A percentile compares a stretch with the other conserved stretches of the same genome.
Evolutionary conservation across 2,888 invertebrate genomes (phyloP).

Genomic region (Acanthosepion pharaonis): DNA sequence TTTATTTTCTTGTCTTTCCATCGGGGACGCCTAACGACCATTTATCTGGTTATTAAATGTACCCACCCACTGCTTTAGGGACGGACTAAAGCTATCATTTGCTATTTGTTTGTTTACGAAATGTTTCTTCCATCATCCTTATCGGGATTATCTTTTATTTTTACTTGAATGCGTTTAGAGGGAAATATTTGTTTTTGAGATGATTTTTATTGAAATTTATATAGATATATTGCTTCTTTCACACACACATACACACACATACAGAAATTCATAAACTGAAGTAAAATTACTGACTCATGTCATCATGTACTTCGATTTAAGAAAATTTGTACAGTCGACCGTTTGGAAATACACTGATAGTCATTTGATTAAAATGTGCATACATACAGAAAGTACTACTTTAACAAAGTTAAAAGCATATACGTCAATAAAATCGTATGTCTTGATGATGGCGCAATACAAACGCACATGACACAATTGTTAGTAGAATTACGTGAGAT

Average conservation of each 20-base stretch:
- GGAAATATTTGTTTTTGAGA: neutral
- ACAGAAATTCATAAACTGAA: too few relatives aligned
- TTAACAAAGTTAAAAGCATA: too few relatives aligned
- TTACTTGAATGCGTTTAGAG: neutral
- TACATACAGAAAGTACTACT: too few relatives aligned
- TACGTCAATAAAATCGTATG: too few relatives aligned
- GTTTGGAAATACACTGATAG: too few relatives aligned
- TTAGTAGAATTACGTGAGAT: too few relatives aligned
- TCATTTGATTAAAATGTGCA: too few relatives aligned
- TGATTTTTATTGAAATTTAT: neutral
- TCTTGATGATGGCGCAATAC: too few relatives aligned
- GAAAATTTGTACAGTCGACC: too few relatives aligned
- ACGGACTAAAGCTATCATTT: constrained; percentile 10
- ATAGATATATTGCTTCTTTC: neutral
- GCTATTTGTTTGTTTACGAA: neutral
- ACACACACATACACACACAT: neutral
- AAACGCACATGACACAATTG: too few relatives aligned
- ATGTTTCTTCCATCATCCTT: neutral
- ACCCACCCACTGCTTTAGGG: constrained; percentile 21
- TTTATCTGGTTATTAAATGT: constrained; percentile 21
- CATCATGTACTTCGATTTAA: too few relatives aligned
- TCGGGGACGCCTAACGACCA: neutral
- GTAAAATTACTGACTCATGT: too few relatives aligned
- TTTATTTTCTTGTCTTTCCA: neutral
- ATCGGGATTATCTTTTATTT: neutral